Conservation (phyloP, 2,888 invertebrate species). For the Rhamnusium bicolor region DNA sequence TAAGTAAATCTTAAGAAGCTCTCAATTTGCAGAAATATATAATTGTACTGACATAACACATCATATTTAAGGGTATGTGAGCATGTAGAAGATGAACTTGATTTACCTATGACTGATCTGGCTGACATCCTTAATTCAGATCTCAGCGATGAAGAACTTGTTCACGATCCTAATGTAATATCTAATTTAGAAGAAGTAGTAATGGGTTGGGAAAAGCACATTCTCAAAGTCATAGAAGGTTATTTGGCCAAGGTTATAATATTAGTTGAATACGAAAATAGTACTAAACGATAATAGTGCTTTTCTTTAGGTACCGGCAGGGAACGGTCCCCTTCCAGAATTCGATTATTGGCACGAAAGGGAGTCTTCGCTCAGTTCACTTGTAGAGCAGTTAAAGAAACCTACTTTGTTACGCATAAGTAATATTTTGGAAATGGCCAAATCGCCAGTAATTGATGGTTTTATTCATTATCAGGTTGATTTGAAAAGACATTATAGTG, state of each 20-base stretch:
- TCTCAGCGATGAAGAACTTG: constrained; percentile 60
- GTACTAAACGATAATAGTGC: neutral
- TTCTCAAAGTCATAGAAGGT: constrained; percentile 74
- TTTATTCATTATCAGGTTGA: constrained; percentile 78
- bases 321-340: constrained; percentile 87
- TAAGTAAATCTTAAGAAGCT: neutral
- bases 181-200: constrained; percentile 77
- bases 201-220: constrained; percentile 79
- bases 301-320: constrained; percentile 74
- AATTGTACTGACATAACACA: too few species aligned
- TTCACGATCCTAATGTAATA: constrained; percentile 73
- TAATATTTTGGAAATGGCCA: constrained; percentile 73
- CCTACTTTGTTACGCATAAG: constrained; percentile 78
- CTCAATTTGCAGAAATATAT: too few species aligned
- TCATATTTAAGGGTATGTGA: constrained; percentile 79
- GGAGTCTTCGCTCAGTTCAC: constrained; percentile 82
- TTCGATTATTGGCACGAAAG: constrained; percentile 90
- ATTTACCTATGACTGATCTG: constrained; percentile 77
- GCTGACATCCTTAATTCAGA: constrained; percentile 69
- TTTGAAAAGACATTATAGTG: constrained; percentile 78
- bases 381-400: constrained; percentile 88
- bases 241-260: constrained; percentile 73
- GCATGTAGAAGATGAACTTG: constrained; percentile 83
- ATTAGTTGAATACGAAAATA: neutral
- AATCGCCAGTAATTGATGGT: constrained; percentile 74